Percentiles rank a stretch among this genome's conserved stretches.
Evolutionary conservation across 2,113 vertebrate species (phyloP).

Genomic region (Mirza zaza): DNA sequence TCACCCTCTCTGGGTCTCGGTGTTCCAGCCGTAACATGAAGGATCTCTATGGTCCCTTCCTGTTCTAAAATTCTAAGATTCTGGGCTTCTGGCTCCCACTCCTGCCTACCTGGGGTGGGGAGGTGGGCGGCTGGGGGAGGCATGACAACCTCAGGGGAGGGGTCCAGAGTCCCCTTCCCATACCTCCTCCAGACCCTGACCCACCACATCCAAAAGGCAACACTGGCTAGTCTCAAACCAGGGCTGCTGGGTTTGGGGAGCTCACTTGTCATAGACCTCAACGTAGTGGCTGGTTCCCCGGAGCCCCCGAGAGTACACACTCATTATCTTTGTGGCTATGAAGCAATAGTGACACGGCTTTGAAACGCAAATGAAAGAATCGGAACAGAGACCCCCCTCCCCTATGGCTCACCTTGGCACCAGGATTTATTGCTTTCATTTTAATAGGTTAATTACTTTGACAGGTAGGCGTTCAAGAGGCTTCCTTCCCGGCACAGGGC

Average conservation of each 20-base stretch:
- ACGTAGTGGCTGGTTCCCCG: slow-evolving; percentile 49
- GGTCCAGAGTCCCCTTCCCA: background rate
- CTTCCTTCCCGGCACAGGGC: slow-evolving; percentile 63
- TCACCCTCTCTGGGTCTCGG: background rate
- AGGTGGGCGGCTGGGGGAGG: background rate
- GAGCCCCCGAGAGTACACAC: slow-evolving; percentile 58
- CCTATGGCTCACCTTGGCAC: slow-evolving; percentile 59
- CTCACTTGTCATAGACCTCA: slow-evolving; percentile 55
- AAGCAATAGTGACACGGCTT: slow-evolving; percentile 73
- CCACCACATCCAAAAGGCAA: slow-evolving; percentile 57
- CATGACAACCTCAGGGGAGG: background rate
- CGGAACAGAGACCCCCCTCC: slow-evolving; percentile 9
- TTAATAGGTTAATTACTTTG: slow-evolving; percentile 78
- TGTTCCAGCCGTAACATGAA: background rate
- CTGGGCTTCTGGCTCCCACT: background rate
- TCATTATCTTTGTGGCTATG: slow-evolving; percentile 67
- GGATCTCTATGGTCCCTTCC: background rate
- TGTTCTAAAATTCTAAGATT: background rate
- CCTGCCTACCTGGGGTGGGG: background rate
- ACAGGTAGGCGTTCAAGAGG: slow-evolving; percentile 72
- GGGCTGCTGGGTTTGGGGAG: slow-evolving; percentile 23
- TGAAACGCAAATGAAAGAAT: slow-evolving; percentile 79
- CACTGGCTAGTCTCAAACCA: slow-evolving; percentile 38
- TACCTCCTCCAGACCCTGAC: background rate
- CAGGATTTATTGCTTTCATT: slow-evolving; percentile 67